Base-by-base conservation (phyloP, 2,113 vertebrate species). In the Xiphorhynchus elegans region DNA sequence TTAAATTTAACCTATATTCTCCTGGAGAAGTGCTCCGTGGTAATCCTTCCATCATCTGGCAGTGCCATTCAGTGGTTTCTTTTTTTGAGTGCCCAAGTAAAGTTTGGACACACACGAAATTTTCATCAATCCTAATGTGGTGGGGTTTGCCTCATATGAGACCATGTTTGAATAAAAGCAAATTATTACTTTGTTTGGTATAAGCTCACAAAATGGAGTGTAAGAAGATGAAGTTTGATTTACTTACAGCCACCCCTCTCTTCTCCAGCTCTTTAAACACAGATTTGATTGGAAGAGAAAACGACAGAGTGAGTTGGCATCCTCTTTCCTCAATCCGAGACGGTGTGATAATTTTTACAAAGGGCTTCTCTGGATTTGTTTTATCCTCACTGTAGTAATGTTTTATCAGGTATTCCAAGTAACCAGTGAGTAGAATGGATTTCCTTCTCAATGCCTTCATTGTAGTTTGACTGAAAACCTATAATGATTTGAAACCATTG, bases 341-440 rank as follows among this genome's bases (percentile, higher is more conserved):
- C 2, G 99, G 99, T 4, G 99, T 99, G 91, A 99, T 97, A 96
- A 99, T 98, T 82, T 68, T 97, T 37, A 99, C 95, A 33, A 95
- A 78, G 11, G 98, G 97, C 76, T 97, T 98, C 81, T 85, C 39
- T 21, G 98, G 97, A 35, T 93, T 89, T 17, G 67, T 12, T 47
- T 96, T 93, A 31, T 98, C 98, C 82, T 98, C 72, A 7, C 26
- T 88, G 95, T 97, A 98, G 96, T 98, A 96, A 52, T 98, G 97
- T 29, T 96, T 98, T 92, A 99, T 98, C 95, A 99, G 95, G 79
- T 98, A 98, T 96, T 99, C 99, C 98, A 99, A 97, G 96, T 99
- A 99, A 6, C 98, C 99, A 0, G 99, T 99, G 86, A 99, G 96
- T 42, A 99, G 97, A 91, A 99, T 2, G 3, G 99, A 99, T 98